Evolutionary conservation across 2,797 vertebrate species (phyloP).

Genomic region (Phrynocephalus vlangalii): DNA sequence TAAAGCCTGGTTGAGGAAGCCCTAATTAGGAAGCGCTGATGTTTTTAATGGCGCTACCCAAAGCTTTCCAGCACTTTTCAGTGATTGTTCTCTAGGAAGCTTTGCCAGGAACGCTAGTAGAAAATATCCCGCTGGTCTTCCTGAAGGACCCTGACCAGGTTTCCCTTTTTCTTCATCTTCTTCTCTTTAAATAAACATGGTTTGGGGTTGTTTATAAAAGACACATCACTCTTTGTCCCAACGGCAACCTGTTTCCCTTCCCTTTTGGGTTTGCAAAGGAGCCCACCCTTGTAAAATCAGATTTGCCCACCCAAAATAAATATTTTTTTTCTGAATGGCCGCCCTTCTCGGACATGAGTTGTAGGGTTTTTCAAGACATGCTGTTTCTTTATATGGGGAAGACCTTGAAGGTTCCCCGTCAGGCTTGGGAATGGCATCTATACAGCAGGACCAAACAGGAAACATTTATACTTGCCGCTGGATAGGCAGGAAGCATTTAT

Average conservation of each 20-base stretch:
- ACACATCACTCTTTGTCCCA: constrained; percentile 22
- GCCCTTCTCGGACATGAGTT: neutral
- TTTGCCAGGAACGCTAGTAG: neutral
- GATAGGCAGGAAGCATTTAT: neutral
- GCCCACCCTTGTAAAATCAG: constrained; percentile 21
- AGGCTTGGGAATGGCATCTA: neutral
- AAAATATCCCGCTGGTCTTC: neutral
- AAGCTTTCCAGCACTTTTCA: constrained; percentile 1
- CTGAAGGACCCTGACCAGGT: neutral
- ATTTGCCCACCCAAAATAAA: constrained; percentile 4
- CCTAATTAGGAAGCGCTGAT: neutral
- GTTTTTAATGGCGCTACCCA: constrained; percentile 21
- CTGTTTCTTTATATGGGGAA: neutral
- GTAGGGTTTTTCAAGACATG: neutral
- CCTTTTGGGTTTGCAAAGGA: neutral
- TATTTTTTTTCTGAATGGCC: neutral
- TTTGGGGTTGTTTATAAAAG: constrained; percentile 26
- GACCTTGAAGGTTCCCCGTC: neutral
- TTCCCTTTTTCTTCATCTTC: neutral
- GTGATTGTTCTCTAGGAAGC: constrained; percentile 11
- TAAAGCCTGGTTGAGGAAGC: constrained; percentile 21
- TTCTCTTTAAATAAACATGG: constrained; percentile 17
- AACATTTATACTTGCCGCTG: neutral
- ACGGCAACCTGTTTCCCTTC: constrained; percentile 41
- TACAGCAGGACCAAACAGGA: neutral